These are phyloP conservation scores for Epirrhoe tristata DNA, from an alignment of 2,888 invertebrate species.

Conservation along the genomic window DNA sequence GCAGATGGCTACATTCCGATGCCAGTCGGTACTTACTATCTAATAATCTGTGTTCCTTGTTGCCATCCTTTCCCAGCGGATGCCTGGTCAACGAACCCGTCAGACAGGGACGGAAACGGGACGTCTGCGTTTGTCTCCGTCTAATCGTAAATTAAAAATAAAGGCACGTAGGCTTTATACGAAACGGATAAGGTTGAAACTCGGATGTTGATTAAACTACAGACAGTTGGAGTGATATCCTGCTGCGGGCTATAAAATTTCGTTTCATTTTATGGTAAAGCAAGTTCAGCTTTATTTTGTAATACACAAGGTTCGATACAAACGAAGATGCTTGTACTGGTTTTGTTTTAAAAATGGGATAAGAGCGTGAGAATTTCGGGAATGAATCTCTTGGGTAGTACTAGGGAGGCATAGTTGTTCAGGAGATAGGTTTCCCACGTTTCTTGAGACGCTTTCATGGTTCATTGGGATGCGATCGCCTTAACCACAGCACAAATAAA, in stretches of 20 bases:
- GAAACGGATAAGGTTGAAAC: constrained; percentile 36
- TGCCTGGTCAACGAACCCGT: constrained; percentile 69
- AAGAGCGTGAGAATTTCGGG: constrained; percentile 84
- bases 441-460: constrained; percentile 56
- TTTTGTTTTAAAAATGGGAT: constrained; percentile 73
- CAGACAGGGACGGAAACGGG: constrained; percentile 74
- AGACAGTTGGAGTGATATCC: constrained; percentile 56
- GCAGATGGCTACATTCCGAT: constrained; percentile 67
- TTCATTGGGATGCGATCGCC: constrained; percentile 34
- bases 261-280: constrained; percentile 39
- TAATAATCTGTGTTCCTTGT: constrained; percentile 41
- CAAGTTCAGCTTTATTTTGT: constrained; percentile 43
- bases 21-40: constrained; percentile 9
- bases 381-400: constrained; percentile 80
- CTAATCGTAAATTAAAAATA: constrained; percentile 31
- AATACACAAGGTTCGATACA: constrained; percentile 44
- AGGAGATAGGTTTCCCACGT: constrained; percentile 69
- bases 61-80: constrained; percentile 64
- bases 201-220: constrained; percentile 45
- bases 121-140: constrained; percentile 57
- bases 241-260: constrained; percentile 53
- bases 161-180: constrained; percentile 31
- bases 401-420: constrained; percentile 65
- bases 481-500: constrained; percentile 6
- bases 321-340: constrained; percentile 48